phyloP scores from a whole-genome alignment of 37 sponge, comb jelly and placozoan genomes.

The Chondrilla cf. caribensis region DNA sequence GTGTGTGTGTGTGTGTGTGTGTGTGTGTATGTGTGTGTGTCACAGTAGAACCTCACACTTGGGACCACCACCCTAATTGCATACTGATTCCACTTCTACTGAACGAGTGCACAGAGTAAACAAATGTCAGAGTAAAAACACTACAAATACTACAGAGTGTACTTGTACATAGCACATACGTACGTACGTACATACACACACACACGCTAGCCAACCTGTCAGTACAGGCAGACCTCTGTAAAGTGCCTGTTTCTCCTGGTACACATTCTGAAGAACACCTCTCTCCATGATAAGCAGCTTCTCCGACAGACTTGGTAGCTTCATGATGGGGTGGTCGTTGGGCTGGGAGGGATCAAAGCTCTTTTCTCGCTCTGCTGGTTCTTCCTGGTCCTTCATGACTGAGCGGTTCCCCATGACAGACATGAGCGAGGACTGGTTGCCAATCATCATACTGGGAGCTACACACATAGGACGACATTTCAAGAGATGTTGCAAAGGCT shows the following conservation, averaged over 20 bases:
- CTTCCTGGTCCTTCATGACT: not conserved
- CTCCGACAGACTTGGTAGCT: slow-evolving; percentile 46
- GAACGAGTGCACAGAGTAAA: too few species aligned
- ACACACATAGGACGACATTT: not conserved
- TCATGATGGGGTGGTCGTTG: slow-evolving; percentile 72
- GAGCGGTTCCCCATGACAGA: not conserved
- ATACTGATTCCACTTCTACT: too few species aligned
- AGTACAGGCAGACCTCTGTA: slow-evolving; percentile 73
- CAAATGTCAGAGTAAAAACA: too few species aligned
- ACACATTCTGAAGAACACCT: slow-evolving; percentile 80
- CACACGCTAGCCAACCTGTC: slow-evolving; percentile 41
- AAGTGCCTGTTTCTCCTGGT: slow-evolving; percentile 86
- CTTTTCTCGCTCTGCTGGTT: not conserved
- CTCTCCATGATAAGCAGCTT: slow-evolving; percentile 81
- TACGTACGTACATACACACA: not conserved
- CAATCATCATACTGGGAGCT: slow-evolving; percentile 17
- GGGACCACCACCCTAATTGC: not conserved
- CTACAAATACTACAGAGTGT: too few species aligned
- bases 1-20: slow-evolving; percentile 17
- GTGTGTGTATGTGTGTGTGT: slow-evolving; percentile 1
- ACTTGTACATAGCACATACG: too few species aligned
- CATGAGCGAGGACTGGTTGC: not conserved
- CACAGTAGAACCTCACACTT: not conserved
- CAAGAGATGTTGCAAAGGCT: not conserved
- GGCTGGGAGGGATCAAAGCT: slow-evolving; percentile 62